Conservation (phyloP, 2,113 vertebrate genomes). For the Columba janthina region DNA sequence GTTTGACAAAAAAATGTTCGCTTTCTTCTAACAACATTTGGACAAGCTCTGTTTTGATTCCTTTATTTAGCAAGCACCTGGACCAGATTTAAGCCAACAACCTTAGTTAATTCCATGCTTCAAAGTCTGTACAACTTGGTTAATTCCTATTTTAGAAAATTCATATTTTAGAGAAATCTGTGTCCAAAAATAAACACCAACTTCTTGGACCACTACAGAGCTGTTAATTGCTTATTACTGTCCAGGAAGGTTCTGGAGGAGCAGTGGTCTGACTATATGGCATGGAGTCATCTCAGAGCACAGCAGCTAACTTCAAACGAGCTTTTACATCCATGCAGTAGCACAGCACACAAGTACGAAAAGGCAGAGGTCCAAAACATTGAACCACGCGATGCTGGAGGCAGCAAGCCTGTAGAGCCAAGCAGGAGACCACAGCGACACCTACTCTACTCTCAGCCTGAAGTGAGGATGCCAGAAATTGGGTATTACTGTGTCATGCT, state of each 20-base stretch:
- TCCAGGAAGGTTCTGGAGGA: background rate
- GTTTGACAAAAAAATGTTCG: background rate
- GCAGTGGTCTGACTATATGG: accelerated
- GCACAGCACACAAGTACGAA: background rate
- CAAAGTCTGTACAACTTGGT: background rate
- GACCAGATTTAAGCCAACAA: background rate
- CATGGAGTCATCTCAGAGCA: background rate
- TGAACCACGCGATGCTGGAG: background rate
- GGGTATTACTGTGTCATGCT: background rate
- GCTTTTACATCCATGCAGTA: background rate
- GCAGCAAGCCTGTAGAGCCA: background rate
- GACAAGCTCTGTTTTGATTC: background rate
- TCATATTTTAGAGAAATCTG: background rate
- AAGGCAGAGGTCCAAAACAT: background rate
- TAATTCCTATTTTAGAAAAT: background rate
- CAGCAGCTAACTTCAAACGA: background rate
- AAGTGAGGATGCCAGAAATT: background rate
- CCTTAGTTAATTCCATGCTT: background rate
- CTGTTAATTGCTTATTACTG: background rate
- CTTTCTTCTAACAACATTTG: background rate
- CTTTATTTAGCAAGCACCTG: background rate
- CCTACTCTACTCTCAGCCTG: background rate
- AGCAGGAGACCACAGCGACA: accelerated
- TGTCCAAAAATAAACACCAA: background rate
- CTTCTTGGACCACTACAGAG: background rate